Evolutionary conservation across 2,113 vertebrate genomes (phyloP).

Genomic region (Tylochromis polylepis): DNA sequence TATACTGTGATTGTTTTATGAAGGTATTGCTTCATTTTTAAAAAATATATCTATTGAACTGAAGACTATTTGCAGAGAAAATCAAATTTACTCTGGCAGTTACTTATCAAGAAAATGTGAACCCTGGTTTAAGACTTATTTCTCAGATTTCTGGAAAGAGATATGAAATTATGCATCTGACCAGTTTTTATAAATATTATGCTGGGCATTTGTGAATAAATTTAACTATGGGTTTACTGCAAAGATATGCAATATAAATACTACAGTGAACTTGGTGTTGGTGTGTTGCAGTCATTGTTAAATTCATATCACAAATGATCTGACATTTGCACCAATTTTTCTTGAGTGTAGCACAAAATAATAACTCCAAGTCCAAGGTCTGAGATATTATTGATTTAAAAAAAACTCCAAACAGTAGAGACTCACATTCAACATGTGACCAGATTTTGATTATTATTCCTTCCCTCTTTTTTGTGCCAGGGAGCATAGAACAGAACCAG

Average conservation of each 20-base stretch:
- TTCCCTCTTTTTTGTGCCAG: neutral
- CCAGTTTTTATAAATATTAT: neutral
- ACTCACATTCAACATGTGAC: neutral
- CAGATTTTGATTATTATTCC: neutral
- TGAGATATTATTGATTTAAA: slow-evolving; percentile 44
- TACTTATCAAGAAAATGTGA: neutral
- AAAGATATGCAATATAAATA: neutral
- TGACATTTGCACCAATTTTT: slow-evolving; percentile 34
- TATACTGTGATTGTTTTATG: neutral
- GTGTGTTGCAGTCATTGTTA: slow-evolving; percentile 28
- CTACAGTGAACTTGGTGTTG: neutral
- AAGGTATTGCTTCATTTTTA: neutral
- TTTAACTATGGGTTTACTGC: neutral
- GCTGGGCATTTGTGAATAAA: neutral
- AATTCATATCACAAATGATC: slow-evolving; percentile 34
- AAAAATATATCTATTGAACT: neutral
- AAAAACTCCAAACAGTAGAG: neutral
- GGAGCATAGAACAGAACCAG: neutral
- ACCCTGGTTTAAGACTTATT: neutral
- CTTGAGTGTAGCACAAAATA: slow-evolving; percentile 24
- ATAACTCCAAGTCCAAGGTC: slow-evolving; percentile 1
- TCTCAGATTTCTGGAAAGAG: neutral
- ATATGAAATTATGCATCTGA: neutral
- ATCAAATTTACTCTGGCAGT: neutral
- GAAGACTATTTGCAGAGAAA: neutral